A percentile compares a stretch with the other conserved stretches of the same genome.
These are phyloP conservation scores for Hippocampus kuda DNA, from an alignment of 2,797 vertebrate species.

Conservation along the genomic window DNA sequence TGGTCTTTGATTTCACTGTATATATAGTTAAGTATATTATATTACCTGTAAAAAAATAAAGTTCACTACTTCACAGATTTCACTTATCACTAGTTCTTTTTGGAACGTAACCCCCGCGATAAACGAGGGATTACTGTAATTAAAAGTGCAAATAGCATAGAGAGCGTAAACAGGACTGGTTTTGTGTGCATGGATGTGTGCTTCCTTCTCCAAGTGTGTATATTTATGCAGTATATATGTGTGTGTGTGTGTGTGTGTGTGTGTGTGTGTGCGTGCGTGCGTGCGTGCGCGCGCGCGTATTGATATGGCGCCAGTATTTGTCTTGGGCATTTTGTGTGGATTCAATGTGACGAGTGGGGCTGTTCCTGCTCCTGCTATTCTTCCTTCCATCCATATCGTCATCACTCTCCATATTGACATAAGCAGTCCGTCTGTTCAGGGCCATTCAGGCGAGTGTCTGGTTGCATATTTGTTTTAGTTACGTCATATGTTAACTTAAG, in stretches of 20 bases:
- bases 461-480: slow-evolving; percentile 33
- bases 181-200: slow-evolving; percentile 4
- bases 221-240: neutral
- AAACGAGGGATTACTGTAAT: too few relatives aligned
- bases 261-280: neutral
- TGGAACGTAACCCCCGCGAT: too few relatives aligned
- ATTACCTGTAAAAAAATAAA: too few relatives aligned
- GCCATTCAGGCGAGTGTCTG: slow-evolving; percentile 8
- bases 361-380: slow-evolving; percentile 49
- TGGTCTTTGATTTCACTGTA: too few relatives aligned
- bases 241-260: slow-evolving; percentile 10
- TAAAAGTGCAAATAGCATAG: neutral
- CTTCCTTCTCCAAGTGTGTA: neutral
- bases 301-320: slow-evolving; percentile 46
- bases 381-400: slow-evolving; percentile 28
- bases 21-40: too few relatives aligned
- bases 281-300: slow-evolving; percentile 5
- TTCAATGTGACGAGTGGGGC: slow-evolving; percentile 39
- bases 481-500: slow-evolving; percentile 25
- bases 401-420: slow-evolving; percentile 43
- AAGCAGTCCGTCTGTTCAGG: slow-evolving; percentile 11
- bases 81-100: too few relatives aligned
- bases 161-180: neutral
- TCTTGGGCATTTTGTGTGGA: slow-evolving; percentile 37
- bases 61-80: too few relatives aligned